Conservation (phyloP, 2,797 vertebrate genomes). For the Eulemur coronatus region DNA sequence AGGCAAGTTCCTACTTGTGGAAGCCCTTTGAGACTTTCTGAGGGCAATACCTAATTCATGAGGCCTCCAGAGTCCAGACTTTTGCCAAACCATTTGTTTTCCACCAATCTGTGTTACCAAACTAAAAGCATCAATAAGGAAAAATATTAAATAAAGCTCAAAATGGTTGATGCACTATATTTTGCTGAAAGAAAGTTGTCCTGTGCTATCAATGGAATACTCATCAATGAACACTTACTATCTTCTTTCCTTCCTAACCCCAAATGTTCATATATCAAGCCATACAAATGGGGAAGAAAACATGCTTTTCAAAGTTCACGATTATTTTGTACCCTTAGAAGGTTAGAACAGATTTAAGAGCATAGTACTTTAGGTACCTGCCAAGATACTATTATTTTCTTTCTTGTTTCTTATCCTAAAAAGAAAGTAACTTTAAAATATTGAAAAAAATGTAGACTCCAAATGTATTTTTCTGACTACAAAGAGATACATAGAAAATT, state of each 20-base stretch:
- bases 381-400: not conserved
- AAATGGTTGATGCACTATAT: not conserved
- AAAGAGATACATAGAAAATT: not conserved
- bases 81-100: constrained; percentile 12
- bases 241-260: not conserved
- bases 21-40: constrained; percentile 32
- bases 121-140: not conserved
- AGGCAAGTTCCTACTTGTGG: constrained; percentile 34
- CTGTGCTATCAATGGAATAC: not conserved
- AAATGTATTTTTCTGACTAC: not conserved
- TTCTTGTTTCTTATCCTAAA: not conserved
- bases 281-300: not conserved
- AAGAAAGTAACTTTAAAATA: constrained; percentile 7
- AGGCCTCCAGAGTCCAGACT: not conserved
- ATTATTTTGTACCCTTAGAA: not conserved
- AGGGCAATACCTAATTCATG: not conserved
- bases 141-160: not conserved
- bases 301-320: not conserved
- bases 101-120: not conserved
- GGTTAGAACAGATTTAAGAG: not conserved
- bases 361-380: not conserved
- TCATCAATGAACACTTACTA: not conserved
- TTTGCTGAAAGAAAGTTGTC: constrained; percentile 27
- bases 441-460: not conserved
- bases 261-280: not conserved